phyloP scores from a whole-genome alignment of 2,797 vertebrate genomes.

The Protonibea diacanthus region DNA sequence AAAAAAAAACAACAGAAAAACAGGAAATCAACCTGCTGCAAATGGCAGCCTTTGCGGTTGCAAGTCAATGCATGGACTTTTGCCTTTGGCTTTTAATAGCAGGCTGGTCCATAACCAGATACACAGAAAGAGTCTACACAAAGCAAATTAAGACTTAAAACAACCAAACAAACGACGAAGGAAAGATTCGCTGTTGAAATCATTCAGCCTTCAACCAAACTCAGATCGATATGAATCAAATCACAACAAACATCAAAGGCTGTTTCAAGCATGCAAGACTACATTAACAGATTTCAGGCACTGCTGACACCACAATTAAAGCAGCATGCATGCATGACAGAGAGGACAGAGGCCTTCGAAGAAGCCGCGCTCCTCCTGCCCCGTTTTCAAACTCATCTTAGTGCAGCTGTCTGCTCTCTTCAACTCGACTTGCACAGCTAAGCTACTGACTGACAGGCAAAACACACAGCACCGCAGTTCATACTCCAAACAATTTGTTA shows the following conservation, averaged over 20 bases:
- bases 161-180: conserved; percentile 14
- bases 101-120: conserved; percentile 38
- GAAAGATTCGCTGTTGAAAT: conserved; percentile 18
- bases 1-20: conserved; percentile 56
- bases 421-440: conserved; percentile 43
- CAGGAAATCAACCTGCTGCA: conserved; percentile 70
- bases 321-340: conserved; percentile 12
- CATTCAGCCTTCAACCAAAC: conserved; percentile 2
- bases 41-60: conserved; percentile 54
- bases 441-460: conserved; percentile 39
- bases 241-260: conserved; percentile 15
- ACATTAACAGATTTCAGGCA: conserved; percentile 10
- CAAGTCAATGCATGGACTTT: conserved; percentile 40
- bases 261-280: conserved; percentile 31
- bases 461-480: conserved; percentile 41
- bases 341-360: neutral
- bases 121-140: conserved; percentile 18
- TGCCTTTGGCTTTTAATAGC: conserved; percentile 37
- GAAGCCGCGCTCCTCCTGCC: conserved; percentile 7
- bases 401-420: conserved; percentile 51
- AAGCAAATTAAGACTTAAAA: neutral
- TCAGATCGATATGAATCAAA: conserved; percentile 10
- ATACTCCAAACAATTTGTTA: conserved; percentile 41
- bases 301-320: conserved; percentile 28
- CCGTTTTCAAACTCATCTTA: conserved; percentile 25